Evolutionary conservation across 2,113 vertebrate species (phyloP).

Genomic region (Ciconia maguari): DNA sequence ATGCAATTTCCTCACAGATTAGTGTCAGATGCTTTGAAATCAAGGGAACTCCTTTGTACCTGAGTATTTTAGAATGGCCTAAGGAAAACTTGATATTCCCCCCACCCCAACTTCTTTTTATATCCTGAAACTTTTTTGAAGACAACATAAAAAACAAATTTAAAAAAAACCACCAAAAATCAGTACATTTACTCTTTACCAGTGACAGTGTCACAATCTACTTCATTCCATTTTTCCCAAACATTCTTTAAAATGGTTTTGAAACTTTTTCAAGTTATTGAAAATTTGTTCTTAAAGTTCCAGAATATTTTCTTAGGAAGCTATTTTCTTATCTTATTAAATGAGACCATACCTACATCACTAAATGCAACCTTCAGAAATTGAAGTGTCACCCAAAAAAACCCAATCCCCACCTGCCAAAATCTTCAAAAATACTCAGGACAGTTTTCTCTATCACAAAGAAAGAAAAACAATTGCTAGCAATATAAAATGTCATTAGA

Average conservation of each 20-base stretch:
- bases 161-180: neutral
- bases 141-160: neutral
- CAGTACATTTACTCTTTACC: neutral
- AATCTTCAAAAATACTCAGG: neutral
- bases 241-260: neutral
- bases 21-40: neutral
- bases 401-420: rapidly evolving
- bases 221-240: neutral
- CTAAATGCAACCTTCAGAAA: neutral
- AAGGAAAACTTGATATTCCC: neutral
- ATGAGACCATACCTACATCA: neutral
- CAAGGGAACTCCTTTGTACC: neutral
- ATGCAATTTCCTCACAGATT: neutral
- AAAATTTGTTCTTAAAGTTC: neutral
- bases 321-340: neutral
- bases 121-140: neutral
- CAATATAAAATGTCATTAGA: neutral
- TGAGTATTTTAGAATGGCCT: neutral
- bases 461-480: neutral
- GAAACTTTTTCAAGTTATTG: neutral
- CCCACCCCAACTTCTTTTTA: neutral
- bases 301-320: neutral
- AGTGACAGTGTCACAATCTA: neutral
- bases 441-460: neutral
- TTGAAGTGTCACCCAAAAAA: neutral